These are phyloP conservation scores for Brachionus paranguensis DNA, from an alignment of 1,140 invertebrate species.

Conservation along the genomic window DNA sequence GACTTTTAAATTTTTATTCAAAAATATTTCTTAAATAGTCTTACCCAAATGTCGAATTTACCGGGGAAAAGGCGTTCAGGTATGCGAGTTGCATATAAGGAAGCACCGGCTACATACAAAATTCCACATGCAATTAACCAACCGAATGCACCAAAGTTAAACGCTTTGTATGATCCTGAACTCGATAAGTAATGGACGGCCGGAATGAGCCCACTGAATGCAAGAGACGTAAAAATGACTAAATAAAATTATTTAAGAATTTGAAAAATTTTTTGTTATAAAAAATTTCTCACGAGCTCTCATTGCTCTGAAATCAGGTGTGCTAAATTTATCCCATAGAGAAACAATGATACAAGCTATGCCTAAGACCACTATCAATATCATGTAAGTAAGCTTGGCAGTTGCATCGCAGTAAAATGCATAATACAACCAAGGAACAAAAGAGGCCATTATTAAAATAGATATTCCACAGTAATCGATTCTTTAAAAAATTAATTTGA, in stretches of 20 bases:
- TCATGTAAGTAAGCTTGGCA: conserved; percentile 59
- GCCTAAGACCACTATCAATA: conserved; percentile 82
- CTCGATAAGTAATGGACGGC: conserved; percentile 58
- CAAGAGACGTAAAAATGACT: conserved; percentile 89
- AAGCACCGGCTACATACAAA: conserved; percentile 85
- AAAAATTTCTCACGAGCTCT: conserved; percentile 61
- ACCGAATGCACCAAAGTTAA: conserved; percentile 73
- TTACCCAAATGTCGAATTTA: conserved; percentile 79
- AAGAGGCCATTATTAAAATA: conserved; percentile 93
- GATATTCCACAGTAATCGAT: conserved; percentile 98
- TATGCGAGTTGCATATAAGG: conserved; percentile 86
- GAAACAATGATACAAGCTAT: conserved; percentile 89
- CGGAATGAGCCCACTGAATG: conserved; percentile 86
- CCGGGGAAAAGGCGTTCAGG: conserved; percentile 97
- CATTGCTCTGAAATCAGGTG: conserved; percentile 80
- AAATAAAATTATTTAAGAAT: conserved; percentile 41
- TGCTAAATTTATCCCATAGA: conserved; percentile 91
- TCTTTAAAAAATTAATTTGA: conserved; percentile 52
- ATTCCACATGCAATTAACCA: conserved; percentile 95
- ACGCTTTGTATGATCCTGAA: conserved; percentile 57
- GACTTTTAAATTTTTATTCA: neutral
- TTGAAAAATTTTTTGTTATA: neutral
- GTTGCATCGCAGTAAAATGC: conserved; percentile 81
- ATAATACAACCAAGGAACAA: conserved; percentile 98
- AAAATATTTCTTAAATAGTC: neutral